Evolutionary conservation across 1,140 invertebrate genomes (phyloP).

Genomic region (Trichoplusia ni): DNA sequence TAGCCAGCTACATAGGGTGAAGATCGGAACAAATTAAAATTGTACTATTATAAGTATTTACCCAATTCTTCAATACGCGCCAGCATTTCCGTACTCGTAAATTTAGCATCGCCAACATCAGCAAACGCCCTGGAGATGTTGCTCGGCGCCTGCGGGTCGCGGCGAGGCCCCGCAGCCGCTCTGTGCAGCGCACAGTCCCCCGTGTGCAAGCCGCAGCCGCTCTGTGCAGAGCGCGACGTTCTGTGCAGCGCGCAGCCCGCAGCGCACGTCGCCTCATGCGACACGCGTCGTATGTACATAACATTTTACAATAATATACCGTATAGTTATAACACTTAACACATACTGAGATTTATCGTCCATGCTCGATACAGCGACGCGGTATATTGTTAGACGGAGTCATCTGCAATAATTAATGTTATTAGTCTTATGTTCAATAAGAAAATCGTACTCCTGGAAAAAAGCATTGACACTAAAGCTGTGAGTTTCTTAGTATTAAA

Average conservation of each 20-base stretch:
- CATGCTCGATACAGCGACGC: constrained; percentile 70
- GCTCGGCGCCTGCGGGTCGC: too few species aligned
- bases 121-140: not conserved
- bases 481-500: too few species aligned
- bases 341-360: constrained; percentile 78
- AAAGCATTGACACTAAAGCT: not conserved
- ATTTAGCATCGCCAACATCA: constrained; percentile 2
- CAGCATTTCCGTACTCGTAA: constrained; percentile 1
- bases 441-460: too few species aligned
- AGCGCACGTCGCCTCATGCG: constrained; percentile 18
- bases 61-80: constrained; percentile 6
- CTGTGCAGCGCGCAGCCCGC: constrained; percentile 35
- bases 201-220: not conserved
- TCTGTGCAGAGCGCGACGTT: not conserved
- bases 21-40: not conserved
- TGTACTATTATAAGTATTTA: constrained; percentile 11
- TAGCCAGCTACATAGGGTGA: not conserved
- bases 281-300: constrained; percentile 58
- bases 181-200: not conserved
- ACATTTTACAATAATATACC: constrained; percentile 59
- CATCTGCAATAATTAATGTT: constrained; percentile 58
- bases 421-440: not conserved
- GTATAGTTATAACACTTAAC: constrained; percentile 72
- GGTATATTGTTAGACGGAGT: constrained; percentile 69
- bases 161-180: too few species aligned